Conservation (phyloP, 2,888 invertebrate species). For the Esperia sulphurella region DNA sequence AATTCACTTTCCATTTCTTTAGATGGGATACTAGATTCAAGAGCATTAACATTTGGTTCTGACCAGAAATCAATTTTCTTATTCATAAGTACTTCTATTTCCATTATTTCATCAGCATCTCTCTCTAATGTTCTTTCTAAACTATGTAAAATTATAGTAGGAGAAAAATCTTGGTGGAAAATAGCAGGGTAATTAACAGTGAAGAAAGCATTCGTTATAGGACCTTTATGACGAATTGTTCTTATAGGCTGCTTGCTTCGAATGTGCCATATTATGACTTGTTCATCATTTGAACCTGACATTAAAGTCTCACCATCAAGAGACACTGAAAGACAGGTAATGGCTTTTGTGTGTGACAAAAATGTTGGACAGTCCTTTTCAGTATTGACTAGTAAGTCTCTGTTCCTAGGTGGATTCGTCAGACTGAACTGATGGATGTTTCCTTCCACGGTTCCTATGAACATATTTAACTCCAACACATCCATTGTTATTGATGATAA, state of each 20-base stretch:
- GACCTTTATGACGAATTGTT: slow-evolving; percentile 85
- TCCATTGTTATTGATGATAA: slow-evolving; percentile 85
- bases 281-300: slow-evolving; percentile 87
- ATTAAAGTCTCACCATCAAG: slow-evolving; percentile 84
- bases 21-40: slow-evolving; percentile 22
- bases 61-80: slow-evolving; percentile 67
- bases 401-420: slow-evolving; percentile 82
- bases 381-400: slow-evolving; percentile 82
- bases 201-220: slow-evolving; percentile 85
- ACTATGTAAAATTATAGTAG: slow-evolving; percentile 77
- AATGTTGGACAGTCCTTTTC: slow-evolving; percentile 75
- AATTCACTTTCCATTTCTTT: slow-evolving; percentile 36
- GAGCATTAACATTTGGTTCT: slow-evolving; percentile 18
- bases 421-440: slow-evolving; percentile 84
- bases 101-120: slow-evolving; percentile 62
- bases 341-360: slow-evolving; percentile 82
- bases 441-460: slow-evolving; percentile 86
- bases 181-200: slow-evolving; percentile 80
- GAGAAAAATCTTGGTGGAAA: slow-evolving; percentile 78
- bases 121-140: slow-evolving; percentile 82
- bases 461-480: slow-evolving; percentile 83
- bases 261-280: slow-evolving; percentile 90
- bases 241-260: slow-evolving; percentile 86
- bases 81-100: slow-evolving; percentile 58
- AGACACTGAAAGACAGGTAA: slow-evolving; percentile 86